phyloP scores from a whole-genome alignment of 1,140 invertebrate genomes.

The Caerostris darwini region DNA sequence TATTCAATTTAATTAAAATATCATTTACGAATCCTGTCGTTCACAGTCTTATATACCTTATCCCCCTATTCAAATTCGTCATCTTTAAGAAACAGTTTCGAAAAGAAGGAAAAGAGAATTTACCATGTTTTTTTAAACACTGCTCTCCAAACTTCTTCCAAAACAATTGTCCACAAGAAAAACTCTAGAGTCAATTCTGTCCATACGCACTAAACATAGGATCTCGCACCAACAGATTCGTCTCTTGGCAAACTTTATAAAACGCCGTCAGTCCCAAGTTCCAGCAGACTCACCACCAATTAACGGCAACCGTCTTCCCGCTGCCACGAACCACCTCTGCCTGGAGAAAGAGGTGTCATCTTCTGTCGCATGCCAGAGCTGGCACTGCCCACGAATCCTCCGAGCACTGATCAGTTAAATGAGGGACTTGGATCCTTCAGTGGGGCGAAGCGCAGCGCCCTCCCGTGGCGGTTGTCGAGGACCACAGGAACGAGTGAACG shows the following conservation, averaged over 20 bases:
- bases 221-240: not conserved
- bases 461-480: not conserved
- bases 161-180: not conserved
- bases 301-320: slow-evolving; percentile 22
- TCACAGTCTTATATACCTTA: no score
- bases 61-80: no score
- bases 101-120: no score
- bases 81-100: no score
- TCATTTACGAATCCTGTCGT: no score
- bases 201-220: not conserved
- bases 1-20: no score
- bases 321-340: not conserved
- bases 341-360: not conserved
- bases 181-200: not conserved
- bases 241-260: not conserved
- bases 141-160: not conserved
- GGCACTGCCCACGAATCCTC: not conserved
- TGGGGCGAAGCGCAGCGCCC: slow-evolving; percentile 6
- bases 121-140: no score
- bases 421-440: not conserved
- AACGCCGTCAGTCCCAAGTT: not conserved
- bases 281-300: slow-evolving; percentile 6
- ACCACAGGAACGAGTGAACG: not conserved
- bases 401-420: slow-evolving; percentile 21
- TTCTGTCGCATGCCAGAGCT: not conserved